phyloP scores from a whole-genome alignment of 2,888 invertebrate species.

The Geophilus truncorum region DNA sequence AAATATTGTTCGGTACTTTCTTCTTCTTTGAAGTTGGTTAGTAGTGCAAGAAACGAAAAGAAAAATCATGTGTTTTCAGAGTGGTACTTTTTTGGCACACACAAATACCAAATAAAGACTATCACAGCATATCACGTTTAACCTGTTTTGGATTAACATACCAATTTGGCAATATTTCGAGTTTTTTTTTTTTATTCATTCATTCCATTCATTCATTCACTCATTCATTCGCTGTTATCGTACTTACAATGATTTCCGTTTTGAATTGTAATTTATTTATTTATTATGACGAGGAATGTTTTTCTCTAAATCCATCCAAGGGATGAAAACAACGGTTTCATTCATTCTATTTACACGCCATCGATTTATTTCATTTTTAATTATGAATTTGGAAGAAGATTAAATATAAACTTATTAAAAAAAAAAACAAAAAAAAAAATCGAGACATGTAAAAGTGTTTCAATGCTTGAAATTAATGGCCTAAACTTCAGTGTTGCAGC shows the following conservation, averaged over 20 bases:
- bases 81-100: neutral
- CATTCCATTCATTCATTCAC: neutral
- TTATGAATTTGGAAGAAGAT: neutral
- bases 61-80: neutral
- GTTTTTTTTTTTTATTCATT: neutral
- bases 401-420: neutral
- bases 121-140: conserved; percentile 8
- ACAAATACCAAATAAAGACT: conserved; percentile 18
- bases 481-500: conserved; percentile 34
- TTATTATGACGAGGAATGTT: neutral
- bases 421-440: neutral
- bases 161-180: neutral
- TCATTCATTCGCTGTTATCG: neutral
- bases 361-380: neutral
- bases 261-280: neutral
- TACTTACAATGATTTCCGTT: neutral
- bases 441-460: neutral
- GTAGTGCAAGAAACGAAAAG: neutral
- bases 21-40: neutral
- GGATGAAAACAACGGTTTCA: neutral
- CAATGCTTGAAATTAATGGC: conserved; percentile 25
- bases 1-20: neutral
- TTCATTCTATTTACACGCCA: neutral
- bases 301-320: conserved; percentile 5
- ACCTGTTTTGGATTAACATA: neutral